Evolutionary conservation across 92 coral and sea anemone genomes (phyloP), one percentile per base, ranked within the genome.

Genomic region (Virgularia gustaviana): DNA sequence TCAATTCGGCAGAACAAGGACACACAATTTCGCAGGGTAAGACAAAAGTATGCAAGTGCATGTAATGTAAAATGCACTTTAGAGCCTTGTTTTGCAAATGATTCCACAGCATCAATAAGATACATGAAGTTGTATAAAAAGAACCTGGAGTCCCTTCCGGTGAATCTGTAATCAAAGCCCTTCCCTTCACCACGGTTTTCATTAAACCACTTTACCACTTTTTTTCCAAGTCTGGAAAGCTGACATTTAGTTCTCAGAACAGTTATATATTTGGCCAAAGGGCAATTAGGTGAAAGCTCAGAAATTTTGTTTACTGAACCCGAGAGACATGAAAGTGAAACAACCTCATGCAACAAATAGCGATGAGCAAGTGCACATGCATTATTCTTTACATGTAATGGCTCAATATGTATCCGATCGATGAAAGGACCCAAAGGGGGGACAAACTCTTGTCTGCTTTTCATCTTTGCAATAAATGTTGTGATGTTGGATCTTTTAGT

Each of bases 21-120:
- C 39, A 71, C 65, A 68, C 63, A 33, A 37, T 82, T 71, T 55
- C 73, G 71, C 34, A 82, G 36, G 3, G 42, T 49, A 32, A 77
- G 49, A 36, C 86, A 82, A 77, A 38, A 37, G 60, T 44, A 82
- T 18, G 83, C 86, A 36, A 82, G 44, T 29, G 41, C 63, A 44
- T 81, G 81, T 4, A 81, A 41, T 6, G 64, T 76, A n/a, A 70
- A 56, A 52, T 82, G 72, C 29, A 37, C 44, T 22, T 63, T 59
- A 3, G 79, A 57, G 43, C 75, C 81, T 36, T 63, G 20, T 0
- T 29, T 15, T 24, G 63, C 67, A 53, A 41, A 74, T 33, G 85
- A 28, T 73, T 75, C 62, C 34, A 75, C 9, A 28, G 73, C 44
- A 9, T 19, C 62, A 45, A 75, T 52, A 10, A 63, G 42, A 41